Base-by-base conservation (phyloP, 2,797 vertebrate species). In the Muraenolepis orangiensis region DNA sequence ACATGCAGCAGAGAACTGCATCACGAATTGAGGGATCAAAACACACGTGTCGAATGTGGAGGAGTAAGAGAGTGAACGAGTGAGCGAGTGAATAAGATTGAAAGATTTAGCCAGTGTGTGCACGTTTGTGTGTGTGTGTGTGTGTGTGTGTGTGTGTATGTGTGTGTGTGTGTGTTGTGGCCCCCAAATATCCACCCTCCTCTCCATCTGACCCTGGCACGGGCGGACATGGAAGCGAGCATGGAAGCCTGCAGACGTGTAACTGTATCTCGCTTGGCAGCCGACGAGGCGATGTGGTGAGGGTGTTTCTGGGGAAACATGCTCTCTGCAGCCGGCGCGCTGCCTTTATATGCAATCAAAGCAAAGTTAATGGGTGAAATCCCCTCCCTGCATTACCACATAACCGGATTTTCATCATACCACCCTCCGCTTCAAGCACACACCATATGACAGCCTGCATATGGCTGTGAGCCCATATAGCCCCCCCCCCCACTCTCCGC, bases 321-420 rank as follows among this genome's bases (percentile, higher is more conserved):
- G 77, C 77, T 66, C 81, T 86, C 72, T 71, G 71, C 86, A 16
- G 31, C 81, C 80, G 81, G 87, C 81, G 20, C 75, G 83, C 85
- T 83, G 69, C 87, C 89, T 90, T 91, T 88, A 86, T 88, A 66
- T 79, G 82, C 87, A 87, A 89, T 91, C 89, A 88, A 85, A 89
- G 75, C 80, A 87, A 87, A 91, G 87, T 89, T 90, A 91, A 91
- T 91, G 86, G 82, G 79, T 81, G 74, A 86, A 81, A 81, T 87
- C 84, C 87, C 82, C 85, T 46, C n/a, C 78, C 83, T 76, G 82
- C 84, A 86, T 83, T 82, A 84, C 86, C 81, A 84, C 82, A 83
- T 85, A 83, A 83, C 83, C 77, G 68, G 57, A 64, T 80, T 82
- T 57, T 23, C 7, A 57, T 57, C 51, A 57, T n/a, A 23, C 51